These are phyloP conservation scores for Corythaeola cristata DNA, from an alignment of 2,113 vertebrate species.

Conservation along the genomic window DNA sequence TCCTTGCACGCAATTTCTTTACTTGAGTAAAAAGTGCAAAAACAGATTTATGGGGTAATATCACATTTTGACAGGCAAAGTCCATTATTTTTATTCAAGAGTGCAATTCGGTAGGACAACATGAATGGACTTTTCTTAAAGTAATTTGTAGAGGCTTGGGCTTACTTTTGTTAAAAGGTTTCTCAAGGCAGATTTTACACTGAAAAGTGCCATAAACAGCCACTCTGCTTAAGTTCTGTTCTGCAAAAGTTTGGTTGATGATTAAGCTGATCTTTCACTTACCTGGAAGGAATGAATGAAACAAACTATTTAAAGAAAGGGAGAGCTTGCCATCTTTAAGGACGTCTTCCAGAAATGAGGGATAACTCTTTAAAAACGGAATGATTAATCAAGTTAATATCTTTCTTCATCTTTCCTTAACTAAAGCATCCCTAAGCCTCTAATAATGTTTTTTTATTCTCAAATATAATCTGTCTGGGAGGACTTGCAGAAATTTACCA, in stretches of 20 bases:
- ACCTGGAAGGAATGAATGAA: neutral
- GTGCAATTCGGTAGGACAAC: neutral
- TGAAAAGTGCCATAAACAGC: neutral
- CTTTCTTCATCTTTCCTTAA: neutral
- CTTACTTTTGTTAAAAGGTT: neutral
- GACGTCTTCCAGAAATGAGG: neutral
- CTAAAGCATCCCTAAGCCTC: neutral
- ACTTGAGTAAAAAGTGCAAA: neutral
- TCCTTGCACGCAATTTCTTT: neutral
- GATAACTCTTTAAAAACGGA: neutral
- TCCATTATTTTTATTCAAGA: slow-evolving; percentile 29
- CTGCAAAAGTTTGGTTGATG: neutral
- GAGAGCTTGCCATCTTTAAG: neutral
- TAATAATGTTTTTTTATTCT: neutral
- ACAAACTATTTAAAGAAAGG: neutral
- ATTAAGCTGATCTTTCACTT: neutral
- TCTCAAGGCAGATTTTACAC: neutral
- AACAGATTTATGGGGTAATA: neutral
- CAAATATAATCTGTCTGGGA: neutral
- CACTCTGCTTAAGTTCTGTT: neutral
- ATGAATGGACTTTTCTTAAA: neutral
- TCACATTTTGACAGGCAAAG: neutral
- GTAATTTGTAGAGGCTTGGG: neutral
- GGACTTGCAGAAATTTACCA: neutral
- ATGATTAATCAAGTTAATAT: neutral